Evolutionary conservation across 2,797 vertebrate species (phyloP), one percentile per base, ranked within the genome.

Genomic region (Taeniopygia guttata): DNA sequence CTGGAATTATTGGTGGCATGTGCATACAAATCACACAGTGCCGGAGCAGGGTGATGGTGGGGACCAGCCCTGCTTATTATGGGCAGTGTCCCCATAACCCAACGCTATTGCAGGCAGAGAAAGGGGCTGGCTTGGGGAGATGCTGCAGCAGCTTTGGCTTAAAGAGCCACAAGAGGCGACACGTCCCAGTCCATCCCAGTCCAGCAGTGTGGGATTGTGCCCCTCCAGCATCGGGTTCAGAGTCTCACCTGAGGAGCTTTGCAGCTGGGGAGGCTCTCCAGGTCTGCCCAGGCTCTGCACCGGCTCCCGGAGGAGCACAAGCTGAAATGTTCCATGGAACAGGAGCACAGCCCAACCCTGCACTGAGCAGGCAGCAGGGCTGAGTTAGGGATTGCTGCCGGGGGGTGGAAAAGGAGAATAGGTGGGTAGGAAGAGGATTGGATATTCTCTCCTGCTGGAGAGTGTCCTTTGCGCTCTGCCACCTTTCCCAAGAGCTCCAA

Each of bases 1-100:
- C 23, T 0, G 0, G 10, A 7, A 17, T 16, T 5, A 1, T 0
- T 10, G 68, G 27, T n/a, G 64, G 19, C 16, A 15, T 0, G 0
- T 11, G 4, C 1, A 1, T 5, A 7, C 6, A 12, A 17, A 34
- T 40, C n/a, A 1, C 3, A 0, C 55, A 11, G 75, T 20, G 30
- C 70, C 54, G 29, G 74, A 30, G 69, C 0, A 0, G 36, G 4
- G 32, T 16, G 60, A 34, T 4, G 2, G 38, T 1, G 8, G 48
- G 56, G 45, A 78, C 25, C 40, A 38, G 63, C 51, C 32, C 60
- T 58, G 26, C 32, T 36, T 7, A 11, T 36, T 7, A 11, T 16
- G 52, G 15, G 52, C 40, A 9, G n/a, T 3, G 38, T 88, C 46
- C 55, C 40, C 59, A 8, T 4, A 22, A 55, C 16, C 30, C 0